phyloP scores from a whole-genome alignment of 2,113 vertebrate genomes.

The Petroica traversi region DNA sequence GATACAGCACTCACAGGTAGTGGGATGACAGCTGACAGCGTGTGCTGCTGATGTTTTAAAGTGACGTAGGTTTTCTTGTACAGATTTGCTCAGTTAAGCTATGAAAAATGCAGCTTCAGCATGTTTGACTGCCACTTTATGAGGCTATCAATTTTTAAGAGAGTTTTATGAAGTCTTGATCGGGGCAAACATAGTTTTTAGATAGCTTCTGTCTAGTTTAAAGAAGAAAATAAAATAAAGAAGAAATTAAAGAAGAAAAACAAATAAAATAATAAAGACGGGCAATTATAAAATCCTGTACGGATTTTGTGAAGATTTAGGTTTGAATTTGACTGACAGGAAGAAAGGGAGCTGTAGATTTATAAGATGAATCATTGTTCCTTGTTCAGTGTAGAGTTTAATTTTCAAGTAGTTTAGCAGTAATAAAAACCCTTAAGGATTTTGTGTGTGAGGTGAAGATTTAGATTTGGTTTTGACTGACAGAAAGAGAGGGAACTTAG shows the following conservation, averaged over 20 bases:
- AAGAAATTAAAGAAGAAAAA: not conserved
- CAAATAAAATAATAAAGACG: not conserved
- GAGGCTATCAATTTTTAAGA: not conserved
- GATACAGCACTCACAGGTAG: accelerated
- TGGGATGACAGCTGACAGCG: accelerated
- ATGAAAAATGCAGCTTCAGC: not conserved
- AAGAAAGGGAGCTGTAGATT: not conserved
- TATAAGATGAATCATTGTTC: not conserved
- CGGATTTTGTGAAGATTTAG: not conserved
- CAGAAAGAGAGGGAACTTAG: not conserved
- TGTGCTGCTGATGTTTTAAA: not conserved
- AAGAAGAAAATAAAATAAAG: not conserved
- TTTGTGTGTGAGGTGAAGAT: not conserved
- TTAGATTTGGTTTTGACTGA: not conserved
- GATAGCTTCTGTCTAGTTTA: not conserved
- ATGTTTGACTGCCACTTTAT: not conserved
- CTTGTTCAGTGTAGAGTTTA: not conserved
- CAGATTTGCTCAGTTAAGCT: not conserved
- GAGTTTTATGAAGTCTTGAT: not conserved
- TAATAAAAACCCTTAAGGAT: not conserved
- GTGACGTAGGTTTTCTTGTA: not conserved
- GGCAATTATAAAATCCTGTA: not conserved
- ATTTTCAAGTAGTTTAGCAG: slow-evolving; percentile 3
- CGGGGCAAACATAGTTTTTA: not conserved
- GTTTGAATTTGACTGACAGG: not conserved